Evolutionary conservation across 1,140 invertebrate genomes (phyloP), one percentile per base, ranked within the genome.

Genomic region (Drosophila yakuba): DNA sequence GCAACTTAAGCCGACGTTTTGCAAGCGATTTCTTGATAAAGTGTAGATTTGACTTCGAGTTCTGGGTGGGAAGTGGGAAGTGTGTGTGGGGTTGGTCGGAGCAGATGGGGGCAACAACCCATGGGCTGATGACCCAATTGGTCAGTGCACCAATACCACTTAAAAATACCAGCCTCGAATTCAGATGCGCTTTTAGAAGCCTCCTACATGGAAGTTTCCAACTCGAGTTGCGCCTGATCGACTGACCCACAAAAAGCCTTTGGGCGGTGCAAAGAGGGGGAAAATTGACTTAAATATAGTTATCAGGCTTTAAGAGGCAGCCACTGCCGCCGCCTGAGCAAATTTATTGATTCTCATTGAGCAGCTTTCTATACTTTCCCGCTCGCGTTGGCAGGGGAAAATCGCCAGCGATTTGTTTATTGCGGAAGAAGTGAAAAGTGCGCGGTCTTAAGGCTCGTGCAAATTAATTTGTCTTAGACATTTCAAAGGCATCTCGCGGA

Each of bases 341-440:
- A 88, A 88, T 88, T 88, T 88, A 88, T 88, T 88, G 84, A 88
- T 89, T 84, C 73, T 80, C 83, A 88, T 88, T 84, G 59, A 84
- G 79, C 84, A 89, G 84, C 84, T 88, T 88, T 88, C 84, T 88
- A 80, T 89, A 83, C 58, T 72, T 78, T 72, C 76, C 54, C 66
- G 63, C 64, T 59, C 75, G 48, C 68, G 61, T 52, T 23, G 47
- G 45, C 38, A 35, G 7, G 4, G 61, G 60, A 66, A 51, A 66
- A 66, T 67, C 2, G 60, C 74, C 60, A 67, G 68, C 60, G 83
- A 88, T 88, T 77, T 77, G 74, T 68, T 77, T 77, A 77, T 77
- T 77, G 73, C 84, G 84, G 84, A 89, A 88, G 83, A 88, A 84
- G 84, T 88, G 84, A 84, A 89, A 89, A 89, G 63, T 57, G 56